Evolutionary conservation across 2,888 invertebrate genomes (phyloP).

Genomic region (Criorhina ranunculi): DNA sequence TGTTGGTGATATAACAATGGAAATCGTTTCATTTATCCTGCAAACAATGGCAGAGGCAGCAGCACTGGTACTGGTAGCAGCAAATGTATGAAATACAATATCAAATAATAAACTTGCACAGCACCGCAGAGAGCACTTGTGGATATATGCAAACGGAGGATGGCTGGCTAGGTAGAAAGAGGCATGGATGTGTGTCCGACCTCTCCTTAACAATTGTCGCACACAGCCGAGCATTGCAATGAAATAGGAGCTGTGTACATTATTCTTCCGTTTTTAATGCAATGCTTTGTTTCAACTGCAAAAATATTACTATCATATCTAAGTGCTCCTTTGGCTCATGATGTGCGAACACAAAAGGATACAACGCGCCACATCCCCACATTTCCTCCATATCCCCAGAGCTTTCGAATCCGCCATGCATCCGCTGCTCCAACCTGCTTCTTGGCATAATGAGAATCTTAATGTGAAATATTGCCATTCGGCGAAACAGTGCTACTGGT

Average conservation of each 20-base stretch:
- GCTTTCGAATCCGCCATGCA: slow-evolving; percentile 67
- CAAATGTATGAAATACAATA: slow-evolving; percentile 77
- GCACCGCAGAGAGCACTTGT: slow-evolving; percentile 77
- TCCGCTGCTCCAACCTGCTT: slow-evolving; percentile 73
- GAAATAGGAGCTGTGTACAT: slow-evolving; percentile 75
- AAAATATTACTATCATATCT: slow-evolving; percentile 77
- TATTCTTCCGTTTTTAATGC: slow-evolving; percentile 75
- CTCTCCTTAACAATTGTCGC: slow-evolving; percentile 55
- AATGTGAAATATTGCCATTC: slow-evolving; percentile 74
- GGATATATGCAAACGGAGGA: slow-evolving; percentile 71
- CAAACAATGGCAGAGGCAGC: slow-evolving; percentile 74
- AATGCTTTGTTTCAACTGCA: slow-evolving; percentile 77
- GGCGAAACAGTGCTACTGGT: slow-evolving; percentile 45
- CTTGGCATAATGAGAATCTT: slow-evolving; percentile 76
- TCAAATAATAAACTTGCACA: slow-evolving; percentile 77
- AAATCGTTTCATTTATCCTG: slow-evolving; percentile 77
- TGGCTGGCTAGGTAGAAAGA: slow-evolving; percentile 19
- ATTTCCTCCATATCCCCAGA: slow-evolving; percentile 60
- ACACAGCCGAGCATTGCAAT: slow-evolving; percentile 64
- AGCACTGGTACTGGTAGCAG: slow-evolving; percentile 70
- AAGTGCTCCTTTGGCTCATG: slow-evolving; percentile 76
- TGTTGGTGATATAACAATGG: slow-evolving; percentile 76
- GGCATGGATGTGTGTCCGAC: slow-evolving; percentile 68
- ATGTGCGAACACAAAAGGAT: slow-evolving; percentile 76
- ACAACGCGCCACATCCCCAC: slow-evolving; percentile 74